A percentile compares a stretch with the other conserved stretches of the same genome.
These are phyloP conservation scores for Sphaerophoria taeniata DNA, from an alignment of 2,888 invertebrate genomes.

Conservation along the genomic window DNA sequence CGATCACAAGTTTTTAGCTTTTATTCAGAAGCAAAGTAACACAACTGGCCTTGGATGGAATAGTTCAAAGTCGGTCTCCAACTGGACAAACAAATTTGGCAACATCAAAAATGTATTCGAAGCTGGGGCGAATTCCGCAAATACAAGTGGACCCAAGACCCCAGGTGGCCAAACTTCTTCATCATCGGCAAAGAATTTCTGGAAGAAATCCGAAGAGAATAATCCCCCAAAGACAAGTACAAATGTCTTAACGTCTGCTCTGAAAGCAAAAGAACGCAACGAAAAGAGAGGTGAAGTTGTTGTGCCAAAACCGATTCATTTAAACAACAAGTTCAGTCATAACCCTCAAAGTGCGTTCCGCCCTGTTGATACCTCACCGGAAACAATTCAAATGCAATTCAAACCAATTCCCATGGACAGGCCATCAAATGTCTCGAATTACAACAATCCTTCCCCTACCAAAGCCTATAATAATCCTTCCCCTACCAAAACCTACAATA, in stretches of 20 bases:
- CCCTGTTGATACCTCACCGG: constrained; percentile 82
- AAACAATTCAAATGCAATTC: constrained; percentile 76
- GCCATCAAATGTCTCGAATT: constrained; percentile 39
- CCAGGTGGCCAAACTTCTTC: constrained; percentile 32
- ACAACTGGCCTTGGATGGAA: constrained; percentile 82
- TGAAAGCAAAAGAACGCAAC: constrained; percentile 81
- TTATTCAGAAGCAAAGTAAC: constrained; percentile 90
- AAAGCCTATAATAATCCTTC: constrained; percentile 75
- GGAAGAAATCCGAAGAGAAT: constrained; percentile 74
- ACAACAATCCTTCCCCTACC: constrained; percentile 76
- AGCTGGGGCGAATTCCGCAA: constrained; percentile 78
- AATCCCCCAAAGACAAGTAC: constrained; percentile 52
- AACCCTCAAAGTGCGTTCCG: constrained; percentile 91
- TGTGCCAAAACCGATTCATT: constrained; percentile 83
- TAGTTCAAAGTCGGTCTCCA: constrained; percentile 83
- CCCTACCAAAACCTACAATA: constrained; percentile 65
- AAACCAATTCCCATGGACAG: constrained; percentile 77
- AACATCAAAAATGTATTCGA: constrained; percentile 93
- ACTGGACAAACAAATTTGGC: constrained; percentile 93
- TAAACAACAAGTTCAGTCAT: constrained; percentile 89
- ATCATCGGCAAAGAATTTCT: constrained; percentile 73
- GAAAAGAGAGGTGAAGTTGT: constrained; percentile 75
- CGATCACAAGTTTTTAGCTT: constrained; percentile 92
- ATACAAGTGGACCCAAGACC: constrained; percentile 79
- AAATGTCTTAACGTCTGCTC: constrained; percentile 76